These are phyloP conservation scores for Isurus oxyrinchus DNA, from an alignment of 2,113 vertebrate species.

Conservation along the genomic window DNA sequence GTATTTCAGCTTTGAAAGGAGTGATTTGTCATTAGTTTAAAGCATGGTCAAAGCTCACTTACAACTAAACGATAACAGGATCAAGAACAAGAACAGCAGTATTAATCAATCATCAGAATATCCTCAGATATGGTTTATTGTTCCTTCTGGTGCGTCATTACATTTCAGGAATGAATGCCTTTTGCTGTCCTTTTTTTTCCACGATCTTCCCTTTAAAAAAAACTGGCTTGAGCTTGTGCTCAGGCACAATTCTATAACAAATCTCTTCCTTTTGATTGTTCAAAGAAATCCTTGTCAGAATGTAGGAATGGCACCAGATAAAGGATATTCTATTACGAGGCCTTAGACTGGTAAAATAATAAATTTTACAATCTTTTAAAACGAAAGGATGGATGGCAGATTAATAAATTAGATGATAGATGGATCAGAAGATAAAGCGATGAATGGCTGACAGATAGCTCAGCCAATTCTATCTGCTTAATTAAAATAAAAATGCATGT, in stretches of 20 bases:
- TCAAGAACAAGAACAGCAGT: neutral
- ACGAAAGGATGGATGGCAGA: slow-evolving; percentile 32
- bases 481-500: slow-evolving; percentile 34
- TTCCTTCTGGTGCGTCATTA: neutral
- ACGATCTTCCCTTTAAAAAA: neutral
- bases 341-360: slow-evolving; percentile 9
- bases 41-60: slow-evolving; percentile 3
- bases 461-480: slow-evolving; percentile 26
- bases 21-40: neutral
- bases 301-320: slow-evolving; percentile 14
- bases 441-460: slow-evolving; percentile 37
- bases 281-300: slow-evolving; percentile 12
- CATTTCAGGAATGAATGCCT: neutral
- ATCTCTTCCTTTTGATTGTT: slow-evolving; percentile 26
- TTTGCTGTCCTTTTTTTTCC: neutral
- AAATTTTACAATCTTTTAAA: slow-evolving; percentile 32
- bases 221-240: neutral
- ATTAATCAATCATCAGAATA: neutral
- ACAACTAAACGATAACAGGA: neutral
- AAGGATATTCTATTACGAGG: slow-evolving; percentile 23
- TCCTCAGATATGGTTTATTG: neutral
- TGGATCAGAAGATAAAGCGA: slow-evolving; percentile 34
- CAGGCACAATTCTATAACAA: neutral
- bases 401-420: slow-evolving; percentile 37
- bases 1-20: neutral